Evolutionary conservation across 2,888 invertebrate species (phyloP).

Genomic region (Allygus modestus): DNA sequence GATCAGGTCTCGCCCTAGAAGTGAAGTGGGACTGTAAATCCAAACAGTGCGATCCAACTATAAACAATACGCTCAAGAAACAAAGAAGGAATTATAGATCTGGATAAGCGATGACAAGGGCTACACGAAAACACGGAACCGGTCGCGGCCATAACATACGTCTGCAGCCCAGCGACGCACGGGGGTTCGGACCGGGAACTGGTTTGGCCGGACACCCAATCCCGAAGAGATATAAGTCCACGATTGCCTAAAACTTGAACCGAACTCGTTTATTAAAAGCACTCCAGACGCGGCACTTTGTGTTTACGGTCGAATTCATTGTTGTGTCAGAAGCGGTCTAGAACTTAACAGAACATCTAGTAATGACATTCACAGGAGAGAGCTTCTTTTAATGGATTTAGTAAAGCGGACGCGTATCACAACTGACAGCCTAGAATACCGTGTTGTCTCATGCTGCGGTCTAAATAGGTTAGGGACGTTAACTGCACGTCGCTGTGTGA

Average conservation of each 20-base stretch:
- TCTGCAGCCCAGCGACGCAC: not conserved
- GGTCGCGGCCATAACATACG: conserved; percentile 5
- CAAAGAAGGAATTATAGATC: conserved; percentile 23
- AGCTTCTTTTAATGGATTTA: conserved; percentile 1
- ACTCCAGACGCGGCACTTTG: conserved; percentile 22
- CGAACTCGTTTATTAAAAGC: conserved; percentile 46
- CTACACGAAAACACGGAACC: conserved; percentile 12
- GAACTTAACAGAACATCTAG: not conserved
- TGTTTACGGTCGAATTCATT: not conserved
- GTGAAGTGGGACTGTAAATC: conserved; percentile 9
- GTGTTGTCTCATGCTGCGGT: not conserved
- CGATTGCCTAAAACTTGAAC: conserved; percentile 30
- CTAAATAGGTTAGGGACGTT: not conserved
- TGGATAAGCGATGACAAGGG: conserved; percentile 50
- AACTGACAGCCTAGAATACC: not conserved
- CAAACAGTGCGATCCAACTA: not conserved
- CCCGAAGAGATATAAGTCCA: not conserved
- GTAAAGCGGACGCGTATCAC: not conserved
- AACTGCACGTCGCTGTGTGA: no score
- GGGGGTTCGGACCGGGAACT: conserved; percentile 12
- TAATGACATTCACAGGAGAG: conserved; percentile 3
- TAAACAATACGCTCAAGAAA: conserved; percentile 39
- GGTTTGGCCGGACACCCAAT: conserved; percentile 32
- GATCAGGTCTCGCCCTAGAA: conserved; percentile 15
- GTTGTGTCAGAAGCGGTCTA: not conserved